Evolutionary conservation across 1,140 invertebrate genomes (phyloP).

Genomic region (Aphaenogaster rudis): DNA sequence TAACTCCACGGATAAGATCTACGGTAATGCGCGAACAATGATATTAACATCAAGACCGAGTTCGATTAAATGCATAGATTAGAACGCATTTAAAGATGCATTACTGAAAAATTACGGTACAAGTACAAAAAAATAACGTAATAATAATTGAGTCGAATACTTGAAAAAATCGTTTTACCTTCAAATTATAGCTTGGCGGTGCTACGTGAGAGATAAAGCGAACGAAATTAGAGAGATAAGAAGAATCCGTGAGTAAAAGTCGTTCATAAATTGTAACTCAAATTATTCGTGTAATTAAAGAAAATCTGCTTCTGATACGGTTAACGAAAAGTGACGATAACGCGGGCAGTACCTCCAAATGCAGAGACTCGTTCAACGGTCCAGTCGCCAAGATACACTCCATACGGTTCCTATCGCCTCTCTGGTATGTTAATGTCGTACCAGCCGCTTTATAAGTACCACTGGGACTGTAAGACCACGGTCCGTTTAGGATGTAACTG

Average conservation of each 20-base stretch:
- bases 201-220: neutral
- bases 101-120: neutral
- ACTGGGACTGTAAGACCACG: constrained; percentile 93
- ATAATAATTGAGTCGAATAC: neutral
- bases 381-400: constrained; percentile 91
- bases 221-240: constrained; percentile 5
- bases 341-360: constrained; percentile 90
- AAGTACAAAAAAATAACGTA: neutral
- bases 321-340: constrained; percentile 3
- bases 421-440: constrained; percentile 92
- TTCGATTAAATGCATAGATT: neutral
- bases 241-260: neutral
- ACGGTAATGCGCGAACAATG: constrained; percentile 33
- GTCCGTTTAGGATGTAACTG: constrained; percentile 87
- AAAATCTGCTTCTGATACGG: constrained; percentile 1
- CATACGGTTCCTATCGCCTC: constrained; percentile 88
- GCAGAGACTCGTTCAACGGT: constrained; percentile 92
- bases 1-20: constrained; percentile 93
- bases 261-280: neutral
- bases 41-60: constrained; percentile 16
- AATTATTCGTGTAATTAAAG: constrained; percentile 9
- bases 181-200: neutral
- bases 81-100: neutral
- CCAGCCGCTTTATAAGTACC: constrained; percentile 93
- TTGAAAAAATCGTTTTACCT: neutral